A percentile compares a stretch with the other conserved stretches of the same genome.
These are phyloP conservation scores for Rhea pennata DNA, from an alignment of 2,113 vertebrate species.

Conservation along the genomic window DNA sequence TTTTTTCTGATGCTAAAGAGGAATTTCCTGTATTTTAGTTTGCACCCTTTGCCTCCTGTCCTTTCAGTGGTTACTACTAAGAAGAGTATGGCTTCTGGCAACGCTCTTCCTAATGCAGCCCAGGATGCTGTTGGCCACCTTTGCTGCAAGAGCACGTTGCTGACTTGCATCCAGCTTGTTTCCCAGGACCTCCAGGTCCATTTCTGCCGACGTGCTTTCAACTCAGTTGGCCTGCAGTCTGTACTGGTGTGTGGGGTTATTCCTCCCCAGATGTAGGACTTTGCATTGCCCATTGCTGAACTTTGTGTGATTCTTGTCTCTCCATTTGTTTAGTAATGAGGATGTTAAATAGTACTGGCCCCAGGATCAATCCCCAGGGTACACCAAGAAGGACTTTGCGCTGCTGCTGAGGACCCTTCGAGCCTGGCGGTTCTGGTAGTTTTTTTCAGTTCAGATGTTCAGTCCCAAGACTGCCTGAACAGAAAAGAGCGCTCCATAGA, in stretches of 20 bases:
- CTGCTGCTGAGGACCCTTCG: too few species aligned
- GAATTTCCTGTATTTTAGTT: not conserved
- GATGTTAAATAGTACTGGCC: not conserved
- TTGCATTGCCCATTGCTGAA: not conserved
- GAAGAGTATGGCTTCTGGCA: not conserved
- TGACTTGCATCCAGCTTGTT: not conserved
- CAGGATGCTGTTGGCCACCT: not conserved
- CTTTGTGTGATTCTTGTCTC: not conserved
- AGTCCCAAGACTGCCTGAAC: not conserved
- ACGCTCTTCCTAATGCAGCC: not conserved
- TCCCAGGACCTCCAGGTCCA: too few species aligned
- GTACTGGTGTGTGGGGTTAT: too few species aligned
- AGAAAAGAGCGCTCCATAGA: not conserved
- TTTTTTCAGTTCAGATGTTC: not conserved
- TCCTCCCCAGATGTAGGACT: not conserved
- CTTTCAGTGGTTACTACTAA: not conserved
- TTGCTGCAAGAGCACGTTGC: not conserved
- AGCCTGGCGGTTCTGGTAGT: not conserved
- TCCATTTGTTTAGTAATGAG: not conserved
- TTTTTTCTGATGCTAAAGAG: not conserved
- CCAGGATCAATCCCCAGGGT: not conserved
- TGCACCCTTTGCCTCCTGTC: not conserved
- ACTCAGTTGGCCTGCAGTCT: too few species aligned
- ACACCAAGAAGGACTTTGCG: not conserved
- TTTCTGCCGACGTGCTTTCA: too few species aligned